Base-by-base conservation (phyloP, 2,888 invertebrate species). In the Entomobrya proxima region DNA sequence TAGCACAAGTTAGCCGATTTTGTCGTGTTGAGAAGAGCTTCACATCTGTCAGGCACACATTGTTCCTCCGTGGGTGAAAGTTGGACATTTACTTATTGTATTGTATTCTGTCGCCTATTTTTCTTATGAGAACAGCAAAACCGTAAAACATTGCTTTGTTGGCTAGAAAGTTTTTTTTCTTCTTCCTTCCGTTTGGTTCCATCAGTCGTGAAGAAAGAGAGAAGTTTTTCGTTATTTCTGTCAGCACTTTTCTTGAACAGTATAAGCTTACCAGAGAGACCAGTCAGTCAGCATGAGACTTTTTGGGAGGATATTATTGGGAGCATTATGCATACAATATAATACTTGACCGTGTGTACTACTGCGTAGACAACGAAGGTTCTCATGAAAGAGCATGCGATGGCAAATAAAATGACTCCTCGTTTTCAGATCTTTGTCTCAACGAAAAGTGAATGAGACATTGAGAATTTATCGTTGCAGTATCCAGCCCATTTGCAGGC, bases 1-100 rank as follows among this genome's bases (percentile, higher is more conserved):
- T n/a, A n/a, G n/a, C n/a, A n/a, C n/a, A 64, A 64, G 47, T 67
- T 47, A 67, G 78, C 35, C 24, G 35, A 4, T 67, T 64, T 69
- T 81, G 72, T 81, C 72, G 80, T 80, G 58, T 80, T 80, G 81
- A 58, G 74, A 69, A 37, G 83, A 81, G 76, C 67, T 67, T 83
- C 76, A 35, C 83, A 83, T 76, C 83, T 83, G 83, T 76, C 83
- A 83, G 76, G 24, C 76, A 83, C 83, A 83, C 83, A 83, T 83
- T 83, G 83, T 83, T 76, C 55, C 55, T 76, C 76, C 52, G 15
- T 40, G 76, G 83, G 76, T 67, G 76, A 83, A 83, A 83, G 67
- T 83, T 83, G 76, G 83, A 76, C 83, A 83, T 83, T 82, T 76
- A 64, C 82, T 75, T 75, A 82, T 82, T 82, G 74, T 72, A 74